These are phyloP conservation scores for Porites lobata DNA, from an alignment of 92 coral and sea anemone species.

Conservation along the genomic window DNA sequence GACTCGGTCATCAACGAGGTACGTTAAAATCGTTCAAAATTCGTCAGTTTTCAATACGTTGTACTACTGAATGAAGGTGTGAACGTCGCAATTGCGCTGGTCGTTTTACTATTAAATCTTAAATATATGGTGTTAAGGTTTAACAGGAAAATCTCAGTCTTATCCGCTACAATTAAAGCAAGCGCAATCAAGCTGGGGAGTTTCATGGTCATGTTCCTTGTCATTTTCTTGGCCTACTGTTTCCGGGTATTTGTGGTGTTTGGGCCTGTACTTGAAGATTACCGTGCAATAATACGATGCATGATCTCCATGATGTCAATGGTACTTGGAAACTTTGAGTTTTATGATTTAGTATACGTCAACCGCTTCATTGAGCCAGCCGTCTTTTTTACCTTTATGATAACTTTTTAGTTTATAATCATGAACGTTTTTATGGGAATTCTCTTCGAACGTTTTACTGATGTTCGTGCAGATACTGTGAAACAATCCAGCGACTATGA, in stretches of 20 bases:
- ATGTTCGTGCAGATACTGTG: constrained; percentile 81
- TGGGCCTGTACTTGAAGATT: constrained; percentile 74
- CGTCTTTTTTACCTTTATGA: constrained; percentile 87
- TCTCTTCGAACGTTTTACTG: constrained; percentile 81
- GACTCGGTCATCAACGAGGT: constrained; percentile 64
- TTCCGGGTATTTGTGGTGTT: constrained; percentile 66
- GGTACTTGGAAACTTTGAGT: constrained; percentile 90
- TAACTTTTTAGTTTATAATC: constrained; percentile 79
- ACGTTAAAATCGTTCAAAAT: constrained; percentile 74
- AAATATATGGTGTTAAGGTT: constrained; percentile 92
- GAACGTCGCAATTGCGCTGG: constrained; percentile 67
- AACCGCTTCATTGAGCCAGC: constrained; percentile 77
- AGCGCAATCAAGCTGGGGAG: constrained; percentile 66
- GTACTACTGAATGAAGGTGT: constrained; percentile 79
- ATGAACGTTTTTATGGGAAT: constrained; percentile 93
- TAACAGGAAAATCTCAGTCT: constrained; percentile 87
- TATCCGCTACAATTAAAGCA: constrained; percentile 77
- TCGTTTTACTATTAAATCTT: constrained; percentile 81
- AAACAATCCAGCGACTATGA: constrained; percentile 94
- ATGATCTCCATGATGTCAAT: constrained; percentile 84
- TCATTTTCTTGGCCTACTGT: constrained; percentile 80
- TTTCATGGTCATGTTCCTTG: constrained; percentile 80
- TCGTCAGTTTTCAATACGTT: constrained; percentile 93
- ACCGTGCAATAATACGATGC: constrained; percentile 83
- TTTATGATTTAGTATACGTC: constrained; percentile 67